Conservation (phyloP, 2,113 vertebrate genomes). For the Prinia subflava region DNA sequence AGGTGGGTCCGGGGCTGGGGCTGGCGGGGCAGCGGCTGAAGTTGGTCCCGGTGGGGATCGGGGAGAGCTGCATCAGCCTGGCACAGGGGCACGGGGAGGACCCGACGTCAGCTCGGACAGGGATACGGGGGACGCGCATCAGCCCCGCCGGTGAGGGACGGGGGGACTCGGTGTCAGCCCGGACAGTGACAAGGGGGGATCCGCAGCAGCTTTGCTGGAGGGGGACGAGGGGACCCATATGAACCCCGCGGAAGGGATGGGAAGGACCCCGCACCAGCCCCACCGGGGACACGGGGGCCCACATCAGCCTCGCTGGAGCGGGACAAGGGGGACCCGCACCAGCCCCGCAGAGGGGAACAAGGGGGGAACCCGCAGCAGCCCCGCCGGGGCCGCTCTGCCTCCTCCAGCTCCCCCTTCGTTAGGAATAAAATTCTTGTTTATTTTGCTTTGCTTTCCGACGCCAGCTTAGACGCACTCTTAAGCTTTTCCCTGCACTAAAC, state of each 20-base stretch:
- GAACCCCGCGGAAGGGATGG: not conserved
- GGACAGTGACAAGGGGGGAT: not conserved
- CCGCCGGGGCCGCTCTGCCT: not conserved
- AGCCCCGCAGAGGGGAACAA: not conserved
- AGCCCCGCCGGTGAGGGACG: not conserved
- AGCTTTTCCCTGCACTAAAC: conserved; percentile 54
- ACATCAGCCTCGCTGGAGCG: not conserved
- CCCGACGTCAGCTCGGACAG: not conserved
- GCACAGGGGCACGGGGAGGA: not conserved
- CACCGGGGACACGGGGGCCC: not conserved
- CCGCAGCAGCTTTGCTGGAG: not conserved
- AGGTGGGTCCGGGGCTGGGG: not conserved
- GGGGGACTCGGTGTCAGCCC: not conserved
- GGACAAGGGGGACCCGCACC: not conserved
- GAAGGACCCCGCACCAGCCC: not conserved
- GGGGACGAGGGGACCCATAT: too few relatives aligned
- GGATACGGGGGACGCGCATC: not conserved
- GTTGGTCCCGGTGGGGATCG: not conserved
- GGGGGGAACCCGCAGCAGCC: not conserved
- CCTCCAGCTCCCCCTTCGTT: not conserved
- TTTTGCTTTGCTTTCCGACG: conserved; percentile 33
- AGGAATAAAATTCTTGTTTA: conserved; percentile 27
- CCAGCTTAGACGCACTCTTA: conserved; percentile 34
- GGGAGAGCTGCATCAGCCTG: not conserved
- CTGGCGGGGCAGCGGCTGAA: not conserved